Conservation (phyloP, 2,113 vertebrate genomes). For the Leptobrachium ailaonicum region DNA sequence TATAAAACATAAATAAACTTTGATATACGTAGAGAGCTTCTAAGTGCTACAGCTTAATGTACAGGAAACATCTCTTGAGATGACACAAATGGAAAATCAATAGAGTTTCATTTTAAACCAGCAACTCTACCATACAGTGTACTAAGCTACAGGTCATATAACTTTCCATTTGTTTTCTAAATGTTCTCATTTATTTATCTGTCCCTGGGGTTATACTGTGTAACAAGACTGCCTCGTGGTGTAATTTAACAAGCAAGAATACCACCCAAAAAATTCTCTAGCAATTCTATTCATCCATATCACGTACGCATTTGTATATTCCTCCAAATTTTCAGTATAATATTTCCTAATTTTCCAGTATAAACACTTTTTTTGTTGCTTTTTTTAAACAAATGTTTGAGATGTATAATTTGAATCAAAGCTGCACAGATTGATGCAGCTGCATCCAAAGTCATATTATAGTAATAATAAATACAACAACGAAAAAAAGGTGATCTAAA, state of each 20-base stretch:
- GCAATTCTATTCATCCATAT: no score
- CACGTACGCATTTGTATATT: no score
- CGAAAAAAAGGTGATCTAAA: no score
- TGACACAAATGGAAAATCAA: slow-evolving; percentile 10
- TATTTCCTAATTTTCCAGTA: not conserved
- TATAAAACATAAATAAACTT: slow-evolving; percentile 36
- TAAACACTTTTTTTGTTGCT: not conserved
- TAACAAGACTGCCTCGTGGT: not conserved
- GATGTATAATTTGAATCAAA: no score
- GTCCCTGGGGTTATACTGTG: not conserved
- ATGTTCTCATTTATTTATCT: not conserved
- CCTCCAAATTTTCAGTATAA: no score
- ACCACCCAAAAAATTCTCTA: no score
- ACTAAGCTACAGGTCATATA: not conserved
- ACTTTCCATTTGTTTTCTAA: not conserved
- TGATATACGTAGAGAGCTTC: slow-evolving; percentile 6
- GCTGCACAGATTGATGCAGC: no score
- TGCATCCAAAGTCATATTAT: no score
- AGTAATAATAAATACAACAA: no score
- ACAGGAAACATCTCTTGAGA: slow-evolving; percentile 19
- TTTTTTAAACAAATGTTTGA: no score
- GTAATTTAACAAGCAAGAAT: not conserved
- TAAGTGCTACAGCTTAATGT: slow-evolving; percentile 17
- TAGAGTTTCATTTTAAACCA: slow-evolving; percentile 6
- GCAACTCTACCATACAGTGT: not conserved